phyloP scores from a whole-genome alignment of 2,888 invertebrate genomes.

The Parapristionchus giblindavisi region DNA sequence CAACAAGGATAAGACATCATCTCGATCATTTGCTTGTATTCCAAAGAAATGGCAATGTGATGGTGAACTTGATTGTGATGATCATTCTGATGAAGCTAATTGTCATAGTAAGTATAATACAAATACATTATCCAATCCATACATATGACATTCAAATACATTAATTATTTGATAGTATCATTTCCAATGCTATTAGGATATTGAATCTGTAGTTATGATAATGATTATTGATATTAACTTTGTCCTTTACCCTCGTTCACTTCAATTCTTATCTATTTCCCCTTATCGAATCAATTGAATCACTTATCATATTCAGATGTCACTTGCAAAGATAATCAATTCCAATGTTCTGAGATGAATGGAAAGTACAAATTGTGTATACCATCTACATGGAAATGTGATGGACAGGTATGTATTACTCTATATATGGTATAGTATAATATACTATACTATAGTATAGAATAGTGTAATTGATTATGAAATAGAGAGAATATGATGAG shows the following conservation, averaged over 20 bases:
- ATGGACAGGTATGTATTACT: constrained; percentile 59
- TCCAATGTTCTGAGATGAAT: constrained; percentile 59
- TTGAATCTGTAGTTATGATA: no score
- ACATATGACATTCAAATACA: no score
- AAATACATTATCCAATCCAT: no score
- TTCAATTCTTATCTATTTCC: no score
- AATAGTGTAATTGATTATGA: not conserved
- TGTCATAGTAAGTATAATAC: constrained; percentile 48
- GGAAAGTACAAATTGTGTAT: constrained; percentile 62
- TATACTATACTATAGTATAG: no score
- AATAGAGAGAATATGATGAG: not conserved
- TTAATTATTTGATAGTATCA: no score
- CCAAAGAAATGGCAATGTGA: constrained; percentile 53
- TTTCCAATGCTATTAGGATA: no score
- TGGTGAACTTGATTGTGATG: constrained; percentile 54
- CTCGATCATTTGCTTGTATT: constrained; percentile 41
- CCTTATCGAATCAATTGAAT: no score
- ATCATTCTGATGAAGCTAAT: constrained; percentile 53
- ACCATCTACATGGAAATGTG: constrained; percentile 64
- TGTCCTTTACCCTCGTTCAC: not conserved
- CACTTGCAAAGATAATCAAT: constrained; percentile 53
- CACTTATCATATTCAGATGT: constrained; percentile 48
- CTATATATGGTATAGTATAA: no score
- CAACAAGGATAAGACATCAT: not conserved
- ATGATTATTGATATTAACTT: not conserved